These are phyloP conservation scores for Gonocerus acuteangulatus DNA, from an alignment of 2,888 invertebrate species.

Conservation along the genomic window DNA sequence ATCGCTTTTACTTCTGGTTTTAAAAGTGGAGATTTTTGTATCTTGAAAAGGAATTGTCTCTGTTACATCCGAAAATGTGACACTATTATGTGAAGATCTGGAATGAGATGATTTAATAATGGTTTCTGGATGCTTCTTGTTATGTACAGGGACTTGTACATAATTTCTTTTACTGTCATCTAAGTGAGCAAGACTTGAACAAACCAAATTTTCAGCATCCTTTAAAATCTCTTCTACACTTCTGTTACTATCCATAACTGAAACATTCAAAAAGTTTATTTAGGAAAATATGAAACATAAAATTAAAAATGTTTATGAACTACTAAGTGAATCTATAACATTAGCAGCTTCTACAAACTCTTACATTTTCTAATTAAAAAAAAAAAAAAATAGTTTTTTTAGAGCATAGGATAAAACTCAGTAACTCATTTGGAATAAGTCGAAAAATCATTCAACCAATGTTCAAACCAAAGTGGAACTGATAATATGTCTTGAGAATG, in stretches of 20 bases:
- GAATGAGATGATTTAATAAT: neutral
- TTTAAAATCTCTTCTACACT: slow-evolving; percentile 54
- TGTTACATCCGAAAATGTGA: neutral
- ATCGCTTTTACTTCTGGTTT: neutral
- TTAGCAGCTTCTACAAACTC: no score
- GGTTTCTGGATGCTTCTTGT: neutral
- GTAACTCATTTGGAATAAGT: no score
- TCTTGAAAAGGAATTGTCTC: neutral
- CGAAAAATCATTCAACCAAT: no score
- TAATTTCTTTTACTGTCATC: slow-evolving; percentile 15
- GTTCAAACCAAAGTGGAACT: no score
- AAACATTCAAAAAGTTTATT: neutral
- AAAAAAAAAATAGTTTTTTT: no score
- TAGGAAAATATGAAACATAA: neutral
- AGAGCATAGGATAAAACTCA: no score
- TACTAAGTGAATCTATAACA: neutral
- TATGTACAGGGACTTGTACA: neutral
- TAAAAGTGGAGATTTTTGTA: neutral
- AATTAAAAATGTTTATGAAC: neutral
- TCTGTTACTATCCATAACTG: slow-evolving; percentile 36
- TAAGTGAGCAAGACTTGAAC: slow-evolving; percentile 41
- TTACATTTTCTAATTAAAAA: no score
- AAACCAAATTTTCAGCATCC: slow-evolving; percentile 51
- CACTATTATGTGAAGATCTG: neutral
- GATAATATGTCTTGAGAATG: no score